Conservation (phyloP, 2,797 vertebrate species). For the Xiphorhynchus erythropygius region DNA sequence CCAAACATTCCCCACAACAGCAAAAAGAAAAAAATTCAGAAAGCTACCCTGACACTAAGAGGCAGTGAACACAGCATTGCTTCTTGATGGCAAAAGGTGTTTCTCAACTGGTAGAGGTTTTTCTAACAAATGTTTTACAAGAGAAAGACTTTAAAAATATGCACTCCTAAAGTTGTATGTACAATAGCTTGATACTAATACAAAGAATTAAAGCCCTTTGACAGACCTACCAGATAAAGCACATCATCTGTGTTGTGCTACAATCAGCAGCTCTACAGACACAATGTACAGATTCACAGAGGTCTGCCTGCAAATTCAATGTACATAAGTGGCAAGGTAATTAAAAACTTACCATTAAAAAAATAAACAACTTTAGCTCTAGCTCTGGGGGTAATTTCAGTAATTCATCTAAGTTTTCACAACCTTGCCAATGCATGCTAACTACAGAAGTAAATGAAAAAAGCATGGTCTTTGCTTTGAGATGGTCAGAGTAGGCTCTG, state of each 20-base stretch:
- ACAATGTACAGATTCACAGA: neutral
- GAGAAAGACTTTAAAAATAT: fast-evolving
- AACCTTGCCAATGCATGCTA: neutral
- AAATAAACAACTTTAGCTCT: neutral
- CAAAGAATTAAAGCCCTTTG: neutral
- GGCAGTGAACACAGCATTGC: neutral
- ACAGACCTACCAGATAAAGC: neutral
- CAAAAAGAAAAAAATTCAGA: neutral
- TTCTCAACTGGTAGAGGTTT: neutral
- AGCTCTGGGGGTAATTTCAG: neutral
- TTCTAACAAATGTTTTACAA: neutral
- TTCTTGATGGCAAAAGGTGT: neutral
- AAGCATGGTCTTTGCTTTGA: neutral
- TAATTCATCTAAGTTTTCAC: neutral
- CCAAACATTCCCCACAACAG: neutral
- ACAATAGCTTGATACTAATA: neutral
- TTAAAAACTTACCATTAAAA: neutral
- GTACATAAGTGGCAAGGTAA: neutral
- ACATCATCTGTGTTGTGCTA: fast-evolving
- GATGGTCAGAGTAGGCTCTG: neutral
- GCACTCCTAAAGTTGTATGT: neutral
- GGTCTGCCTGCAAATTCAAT: neutral
- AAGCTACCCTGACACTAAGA: neutral
- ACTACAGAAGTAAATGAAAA: neutral
- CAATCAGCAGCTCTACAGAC: neutral